A percentile compares a stretch with the other conserved stretches of the same genome.
Conservation (phyloP, 92 coral and sea anemone species). For the Ricordea florida region DNA sequence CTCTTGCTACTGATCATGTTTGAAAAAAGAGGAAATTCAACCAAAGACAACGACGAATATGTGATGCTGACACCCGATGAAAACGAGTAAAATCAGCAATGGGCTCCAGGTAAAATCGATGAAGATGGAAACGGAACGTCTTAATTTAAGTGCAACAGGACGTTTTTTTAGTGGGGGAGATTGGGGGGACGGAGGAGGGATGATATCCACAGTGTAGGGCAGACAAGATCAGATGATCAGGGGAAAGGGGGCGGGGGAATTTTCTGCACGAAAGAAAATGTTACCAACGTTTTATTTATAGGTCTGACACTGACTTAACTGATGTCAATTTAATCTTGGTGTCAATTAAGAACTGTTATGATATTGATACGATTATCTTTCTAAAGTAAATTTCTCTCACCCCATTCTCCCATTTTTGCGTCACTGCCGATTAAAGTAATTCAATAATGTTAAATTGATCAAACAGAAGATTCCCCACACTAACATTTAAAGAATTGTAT, state of each 20-base stretch:
- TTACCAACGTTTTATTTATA: too few relatives aligned
- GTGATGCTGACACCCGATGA: not conserved
- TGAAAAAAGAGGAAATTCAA: not conserved
- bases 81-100: not conserved
- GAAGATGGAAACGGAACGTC: not conserved
- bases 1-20: not conserved
- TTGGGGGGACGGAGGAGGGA: too few relatives aligned
- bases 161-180: too few relatives aligned
- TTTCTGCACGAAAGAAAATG: too few relatives aligned
- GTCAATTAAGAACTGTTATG: too few relatives aligned
- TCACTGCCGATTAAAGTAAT: not conserved
- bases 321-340: too few relatives aligned
- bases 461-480: not conserved
- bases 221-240: too few relatives aligned
- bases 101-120: not conserved
- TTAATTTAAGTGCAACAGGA: not conserved
- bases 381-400: not conserved
- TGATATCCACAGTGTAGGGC: too few relatives aligned
- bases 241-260: too few relatives aligned
- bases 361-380: not conserved
- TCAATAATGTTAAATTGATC: not conserved
- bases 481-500: not conserved
- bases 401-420: not conserved
- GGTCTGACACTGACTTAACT: too few relatives aligned
- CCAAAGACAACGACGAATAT: not conserved